Percentiles rank a stretch among this genome's conserved stretches.
These are phyloP conservation scores for Machaerirhynchus nigripectus DNA, from an alignment of 2,113 vertebrate species.

Conservation along the genomic window DNA sequence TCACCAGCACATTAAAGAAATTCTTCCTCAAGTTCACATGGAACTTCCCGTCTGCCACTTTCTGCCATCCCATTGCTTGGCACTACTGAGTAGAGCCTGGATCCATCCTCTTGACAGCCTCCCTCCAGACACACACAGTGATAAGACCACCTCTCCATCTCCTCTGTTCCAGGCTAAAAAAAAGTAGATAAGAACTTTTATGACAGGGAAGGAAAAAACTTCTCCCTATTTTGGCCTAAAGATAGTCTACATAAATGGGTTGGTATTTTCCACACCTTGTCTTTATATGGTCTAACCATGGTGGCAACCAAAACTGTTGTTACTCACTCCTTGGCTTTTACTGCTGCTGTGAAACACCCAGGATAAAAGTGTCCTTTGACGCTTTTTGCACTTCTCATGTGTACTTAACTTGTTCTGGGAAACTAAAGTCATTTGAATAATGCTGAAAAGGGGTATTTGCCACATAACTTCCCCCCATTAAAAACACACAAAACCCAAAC, in stretches of 20 bases:
- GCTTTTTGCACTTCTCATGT: not conserved
- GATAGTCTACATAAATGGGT: not conserved
- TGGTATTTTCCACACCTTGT: not conserved
- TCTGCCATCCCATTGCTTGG: not conserved
- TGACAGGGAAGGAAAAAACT: not conserved
- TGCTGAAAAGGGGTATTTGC: not conserved
- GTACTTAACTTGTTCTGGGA: not conserved
- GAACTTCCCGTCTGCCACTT: not conserved
- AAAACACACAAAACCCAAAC: no score
- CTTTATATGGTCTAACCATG: not conserved
- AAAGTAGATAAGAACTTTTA: not conserved
- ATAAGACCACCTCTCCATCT: not conserved
- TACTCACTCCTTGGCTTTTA: not conserved
- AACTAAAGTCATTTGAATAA: not conserved
- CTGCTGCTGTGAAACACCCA: not conserved
- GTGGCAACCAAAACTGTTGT: not conserved
- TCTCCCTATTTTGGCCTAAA: not conserved
- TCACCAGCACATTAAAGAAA: not conserved
- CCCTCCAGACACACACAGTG: not conserved
- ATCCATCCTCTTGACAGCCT: no score
- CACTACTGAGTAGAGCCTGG: not conserved
- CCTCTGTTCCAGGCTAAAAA: not conserved
- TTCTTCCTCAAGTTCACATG: not conserved
- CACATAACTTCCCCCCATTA: fast-evolving
- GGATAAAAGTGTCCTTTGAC: not conserved